A percentile compares a stretch with the other conserved stretches of the same genome.
Evolutionary conservation across 1,140 invertebrate genomes (phyloP).

Genomic region (Halictus rubicundus): DNA sequence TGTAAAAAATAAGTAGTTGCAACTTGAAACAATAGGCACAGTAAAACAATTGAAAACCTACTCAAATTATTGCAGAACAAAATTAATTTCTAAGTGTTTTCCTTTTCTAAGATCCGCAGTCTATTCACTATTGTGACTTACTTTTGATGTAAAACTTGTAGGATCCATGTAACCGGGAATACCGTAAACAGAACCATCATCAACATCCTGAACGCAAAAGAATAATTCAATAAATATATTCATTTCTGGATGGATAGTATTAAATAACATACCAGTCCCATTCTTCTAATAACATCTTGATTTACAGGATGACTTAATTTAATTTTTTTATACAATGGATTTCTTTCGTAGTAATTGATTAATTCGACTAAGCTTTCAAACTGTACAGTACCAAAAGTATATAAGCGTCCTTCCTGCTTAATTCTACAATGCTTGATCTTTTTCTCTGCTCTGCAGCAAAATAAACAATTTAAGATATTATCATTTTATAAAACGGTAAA

Average conservation of each 20-base stretch:
- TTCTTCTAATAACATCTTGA: slow-evolving; percentile 86
- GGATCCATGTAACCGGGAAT: slow-evolving; percentile 95
- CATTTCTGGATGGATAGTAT: background rate
- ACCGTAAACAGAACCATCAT: slow-evolving; percentile 87
- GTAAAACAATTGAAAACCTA: no score
- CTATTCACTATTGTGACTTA: slow-evolving; percentile 69
- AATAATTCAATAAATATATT: slow-evolving; percentile 18
- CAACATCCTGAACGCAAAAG: slow-evolving; percentile 80
- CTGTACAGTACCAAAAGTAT: slow-evolving; percentile 92
- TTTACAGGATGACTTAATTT: slow-evolving; percentile 94
- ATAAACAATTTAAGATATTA: slow-evolving; percentile 9
- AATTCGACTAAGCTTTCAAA: slow-evolving; percentile 97
- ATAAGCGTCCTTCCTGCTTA: slow-evolving; percentile 93
- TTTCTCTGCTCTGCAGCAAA: slow-evolving; percentile 88
- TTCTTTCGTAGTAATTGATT: slow-evolving; percentile 93
- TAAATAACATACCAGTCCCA: slow-evolving; percentile 84
- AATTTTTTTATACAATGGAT: slow-evolving; percentile 94
- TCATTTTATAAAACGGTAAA: background rate
- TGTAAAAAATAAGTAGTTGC: no score
- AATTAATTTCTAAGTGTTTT: no score
- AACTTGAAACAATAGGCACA: no score
- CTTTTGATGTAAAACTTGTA: slow-evolving; percentile 85
- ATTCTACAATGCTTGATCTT: slow-evolving; percentile 98
- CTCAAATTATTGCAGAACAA: no score
- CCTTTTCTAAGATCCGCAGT: no score